phyloP scores from a whole-genome alignment of 2,888 invertebrate species.

The Geotrupes spiniger region DNA sequence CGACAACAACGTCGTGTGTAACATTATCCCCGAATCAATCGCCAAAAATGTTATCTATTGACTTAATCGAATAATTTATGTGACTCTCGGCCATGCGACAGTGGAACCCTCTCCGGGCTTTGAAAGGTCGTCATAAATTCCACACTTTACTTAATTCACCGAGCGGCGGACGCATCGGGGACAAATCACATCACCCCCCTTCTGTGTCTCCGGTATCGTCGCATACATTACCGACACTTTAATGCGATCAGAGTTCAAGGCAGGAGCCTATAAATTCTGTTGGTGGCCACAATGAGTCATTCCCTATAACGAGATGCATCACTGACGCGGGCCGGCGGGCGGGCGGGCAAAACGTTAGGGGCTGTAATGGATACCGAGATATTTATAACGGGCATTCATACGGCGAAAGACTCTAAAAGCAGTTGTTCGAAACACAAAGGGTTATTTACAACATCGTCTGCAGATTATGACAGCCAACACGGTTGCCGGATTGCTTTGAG shows the following conservation, averaged over 20 bases:
- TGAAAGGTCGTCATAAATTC: conserved; percentile 26
- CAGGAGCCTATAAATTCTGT: conserved; percentile 34
- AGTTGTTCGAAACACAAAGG: conserved; percentile 13
- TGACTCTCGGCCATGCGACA: conserved; percentile 1
- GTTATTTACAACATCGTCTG: conserved; percentile 13
- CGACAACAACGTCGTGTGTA: too few species aligned
- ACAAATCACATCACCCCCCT: conserved; percentile 18
- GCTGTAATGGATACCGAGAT: conserved; percentile 23
- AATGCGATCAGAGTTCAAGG: conserved; percentile 34
- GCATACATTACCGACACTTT: conserved; percentile 33
- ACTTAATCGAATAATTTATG: too few species aligned
- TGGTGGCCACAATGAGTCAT: conserved; percentile 33
- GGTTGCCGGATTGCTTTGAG: too few species aligned
- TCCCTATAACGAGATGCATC: conserved; percentile 35
- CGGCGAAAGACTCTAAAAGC: conserved; percentile 7
- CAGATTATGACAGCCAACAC: conserved; percentile 3
- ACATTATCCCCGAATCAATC: too few species aligned
- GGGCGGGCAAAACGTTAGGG: conserved; percentile 19
- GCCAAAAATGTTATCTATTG: too few species aligned
- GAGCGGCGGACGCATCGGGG: conserved; percentile 19
- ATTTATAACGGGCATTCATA: conserved; percentile 8
- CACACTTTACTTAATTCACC: conserved; percentile 27
- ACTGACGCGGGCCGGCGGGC: conserved; percentile 21
- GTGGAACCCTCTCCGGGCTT: conserved; percentile 15
- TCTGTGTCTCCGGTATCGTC: conserved; percentile 16